Conservation (phyloP, 2,888 invertebrate genomes). For the Micropterix aruncella region DNA sequence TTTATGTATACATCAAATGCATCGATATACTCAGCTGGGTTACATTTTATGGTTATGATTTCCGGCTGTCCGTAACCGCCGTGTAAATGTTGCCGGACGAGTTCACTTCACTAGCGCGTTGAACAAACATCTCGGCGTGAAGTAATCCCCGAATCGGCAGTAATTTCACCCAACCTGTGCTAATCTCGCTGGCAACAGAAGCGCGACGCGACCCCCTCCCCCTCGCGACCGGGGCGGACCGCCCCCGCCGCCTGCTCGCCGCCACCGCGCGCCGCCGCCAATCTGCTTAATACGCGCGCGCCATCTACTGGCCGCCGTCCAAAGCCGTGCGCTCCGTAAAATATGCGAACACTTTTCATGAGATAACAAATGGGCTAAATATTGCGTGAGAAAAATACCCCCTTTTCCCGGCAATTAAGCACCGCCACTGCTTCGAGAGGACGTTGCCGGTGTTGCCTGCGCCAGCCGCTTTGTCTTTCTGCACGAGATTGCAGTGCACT, state of each 20-base stretch:
- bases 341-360: background rate
- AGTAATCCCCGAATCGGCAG: background rate
- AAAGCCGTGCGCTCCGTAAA: background rate
- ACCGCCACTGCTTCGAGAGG: background rate
- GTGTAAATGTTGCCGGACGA: too few species aligned
- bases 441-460: too few species aligned
- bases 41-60: too few species aligned
- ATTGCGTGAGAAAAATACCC: background rate
- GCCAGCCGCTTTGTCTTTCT: too few species aligned
- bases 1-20: too few species aligned
- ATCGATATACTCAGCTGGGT: too few species aligned
- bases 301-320: background rate
- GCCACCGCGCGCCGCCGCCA: background rate
- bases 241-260: background rate
- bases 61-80: too few species aligned
- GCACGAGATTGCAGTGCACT: too few species aligned
- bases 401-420: background rate
- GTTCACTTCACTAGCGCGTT: too few species aligned
- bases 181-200: background rate
- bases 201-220: background rate
- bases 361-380: background rate
- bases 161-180: background rate
- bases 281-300: background rate
- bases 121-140: too few species aligned
- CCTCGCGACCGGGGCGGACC: background rate